A percentile compares a stretch with the other conserved stretches of the same genome.
These are phyloP conservation scores for Pegoplata infirma DNA, from an alignment of 2,888 invertebrate species.

Conservation along the genomic window DNA sequence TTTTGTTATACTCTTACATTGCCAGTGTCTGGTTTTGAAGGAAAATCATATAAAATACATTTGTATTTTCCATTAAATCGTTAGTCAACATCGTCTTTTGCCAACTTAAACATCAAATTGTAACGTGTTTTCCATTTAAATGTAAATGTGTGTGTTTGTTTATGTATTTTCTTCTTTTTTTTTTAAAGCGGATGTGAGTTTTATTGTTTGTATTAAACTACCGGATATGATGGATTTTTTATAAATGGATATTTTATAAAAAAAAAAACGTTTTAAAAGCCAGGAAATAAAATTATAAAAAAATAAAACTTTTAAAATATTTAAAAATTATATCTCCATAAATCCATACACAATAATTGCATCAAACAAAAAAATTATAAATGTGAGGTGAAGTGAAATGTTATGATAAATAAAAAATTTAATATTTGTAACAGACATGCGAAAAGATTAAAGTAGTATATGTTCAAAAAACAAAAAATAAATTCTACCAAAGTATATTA, in stretches of 20 bases:
- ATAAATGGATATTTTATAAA: neutral
- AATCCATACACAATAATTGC: neutral
- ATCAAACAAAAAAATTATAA: neutral
- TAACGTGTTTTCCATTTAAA: neutral
- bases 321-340: no score
- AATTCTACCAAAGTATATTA: neutral
- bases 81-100: conserved; percentile 53
- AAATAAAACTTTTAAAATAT: neutral
- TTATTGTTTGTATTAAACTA: neutral
- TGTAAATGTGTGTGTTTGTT: neutral
- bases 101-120: conserved; percentile 24
- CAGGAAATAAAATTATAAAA: neutral
- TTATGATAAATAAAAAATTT: neutral
- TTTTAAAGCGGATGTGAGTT: neutral
- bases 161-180: no score
- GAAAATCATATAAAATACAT: conserved; percentile 48
- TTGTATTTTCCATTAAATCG: neutral
- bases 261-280: neutral
- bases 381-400: neutral
- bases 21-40: neutral
- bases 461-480: neutral
- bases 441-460: neutral
- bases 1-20: neutral
- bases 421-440: neutral
- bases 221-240: neutral